Evolutionary conservation across 2,113 vertebrate genomes (phyloP), one percentile per base, ranked within the genome.

Genomic region (Upupa epops): DNA sequence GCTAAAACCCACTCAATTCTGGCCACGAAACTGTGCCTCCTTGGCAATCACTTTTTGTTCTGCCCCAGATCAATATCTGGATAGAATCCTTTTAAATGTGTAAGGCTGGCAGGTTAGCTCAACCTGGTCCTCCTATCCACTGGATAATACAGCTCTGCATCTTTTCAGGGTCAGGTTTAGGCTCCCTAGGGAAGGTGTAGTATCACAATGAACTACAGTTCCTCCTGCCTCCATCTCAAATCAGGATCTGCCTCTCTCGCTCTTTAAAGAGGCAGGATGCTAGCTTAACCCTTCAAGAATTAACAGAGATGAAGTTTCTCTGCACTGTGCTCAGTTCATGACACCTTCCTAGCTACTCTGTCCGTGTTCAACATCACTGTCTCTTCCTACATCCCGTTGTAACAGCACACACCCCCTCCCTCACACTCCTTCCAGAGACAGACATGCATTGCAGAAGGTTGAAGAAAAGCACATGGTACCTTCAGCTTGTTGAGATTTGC

Each of bases 301-400:
- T 55, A 74, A 36, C 0, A 0, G 0, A 24, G 32, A 58, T 55
- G 2, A 42, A 70, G 24, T 42, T 61, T 70, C 42, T 10, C 31
- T 58, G 7, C 48, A 14, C 17, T 48, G 21, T 10, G 20, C 25
- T 90, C 12, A 49, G 40, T 36, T 64, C 63, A n/a, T 17, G 34
- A 32, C 59, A 9, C 5, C 70, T 79, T 76, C 46, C 31, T 9
- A 52, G 11, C 17, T 73, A 9, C 21, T 54, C 34, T 45, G 14
- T 22, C 20, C 31, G 14, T 24, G 48, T 36, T 51, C 36, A 88
- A 34, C 40, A 22, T 34, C 3, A 0, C 31, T 24, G 10, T 51
- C 13, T 40, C 28, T 69, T 54, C 19, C 20, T 65, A 31, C 16
- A 26, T 13, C 15, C 24, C 40, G 1, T 51, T 52, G 22, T 20